Percentiles rank a stretch among this genome's conserved stretches.
Conservation (phyloP, 2,888 invertebrate genomes). For the Drosophila prostipennis region DNA sequence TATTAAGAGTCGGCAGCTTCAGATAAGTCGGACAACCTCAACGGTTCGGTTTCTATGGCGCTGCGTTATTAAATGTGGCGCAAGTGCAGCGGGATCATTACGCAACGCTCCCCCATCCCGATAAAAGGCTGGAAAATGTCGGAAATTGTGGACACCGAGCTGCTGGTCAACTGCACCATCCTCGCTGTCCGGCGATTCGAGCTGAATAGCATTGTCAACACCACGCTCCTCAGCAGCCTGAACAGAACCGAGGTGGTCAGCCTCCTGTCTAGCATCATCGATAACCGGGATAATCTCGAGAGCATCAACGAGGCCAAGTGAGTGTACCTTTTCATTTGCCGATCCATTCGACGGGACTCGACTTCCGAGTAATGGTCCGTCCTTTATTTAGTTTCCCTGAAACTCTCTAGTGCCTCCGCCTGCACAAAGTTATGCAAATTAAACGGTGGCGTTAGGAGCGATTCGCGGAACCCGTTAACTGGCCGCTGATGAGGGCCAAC, state of each 20-base stretch:
- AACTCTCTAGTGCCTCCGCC: not conserved
- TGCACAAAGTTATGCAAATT: slow-evolving; percentile 25
- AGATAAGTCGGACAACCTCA: slow-evolving; percentile 7
- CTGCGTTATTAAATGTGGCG: slow-evolving; percentile 40
- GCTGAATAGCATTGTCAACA: slow-evolving; percentile 78
- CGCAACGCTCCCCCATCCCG: slow-evolving; percentile 25
- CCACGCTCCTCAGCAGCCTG: slow-evolving; percentile 70
- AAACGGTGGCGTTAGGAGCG: slow-evolving; percentile 1
- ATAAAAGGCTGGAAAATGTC: slow-evolving; percentile 72
- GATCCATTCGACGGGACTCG: no score
- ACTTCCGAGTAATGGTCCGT: not conserved
- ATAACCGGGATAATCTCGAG: slow-evolving; percentile 79
- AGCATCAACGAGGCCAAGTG: slow-evolving; percentile 82
- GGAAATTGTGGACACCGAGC: slow-evolving; percentile 82
- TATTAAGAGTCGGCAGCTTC: slow-evolving; percentile 36
- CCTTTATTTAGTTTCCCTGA: not conserved
- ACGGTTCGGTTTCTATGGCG: slow-evolving; percentile 43
- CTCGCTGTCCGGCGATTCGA: slow-evolving; percentile 82
- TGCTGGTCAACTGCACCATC: slow-evolving; percentile 83
- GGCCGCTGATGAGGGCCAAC: slow-evolving; percentile 24
- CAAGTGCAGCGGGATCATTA: slow-evolving; percentile 48
- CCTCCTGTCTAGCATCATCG: slow-evolving; percentile 81
- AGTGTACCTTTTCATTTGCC: slow-evolving; percentile 51
- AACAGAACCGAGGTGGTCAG: slow-evolving; percentile 82
- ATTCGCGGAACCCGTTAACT: slow-evolving; percentile 10